phyloP scores from a whole-genome alignment of 2,113 vertebrate species.

The Glaucidium brasilianum region DNA sequence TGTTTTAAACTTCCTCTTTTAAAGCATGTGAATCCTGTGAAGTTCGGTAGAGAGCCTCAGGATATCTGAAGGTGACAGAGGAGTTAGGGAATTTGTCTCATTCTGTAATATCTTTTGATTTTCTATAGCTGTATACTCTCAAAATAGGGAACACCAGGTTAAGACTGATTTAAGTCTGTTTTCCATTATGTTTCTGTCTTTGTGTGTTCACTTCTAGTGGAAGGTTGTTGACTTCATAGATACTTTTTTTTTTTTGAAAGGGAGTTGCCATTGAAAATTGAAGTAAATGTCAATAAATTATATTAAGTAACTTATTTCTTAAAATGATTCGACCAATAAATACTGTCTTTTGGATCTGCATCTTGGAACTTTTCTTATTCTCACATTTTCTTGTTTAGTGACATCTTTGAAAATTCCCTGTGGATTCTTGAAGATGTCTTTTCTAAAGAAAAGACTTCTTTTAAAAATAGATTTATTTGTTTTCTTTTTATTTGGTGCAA shows the following conservation, averaged over 20 bases:
- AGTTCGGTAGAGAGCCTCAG: rapidly evolving
- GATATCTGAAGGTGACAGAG: neutral
- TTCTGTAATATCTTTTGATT: neutral
- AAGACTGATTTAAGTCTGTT: neutral
- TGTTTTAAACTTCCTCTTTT: neutral
- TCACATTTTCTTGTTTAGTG: neutral
- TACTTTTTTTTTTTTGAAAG: neutral
- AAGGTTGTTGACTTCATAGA: neutral
- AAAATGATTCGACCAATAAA: neutral
- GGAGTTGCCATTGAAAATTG: neutral
- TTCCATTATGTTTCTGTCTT: neutral
- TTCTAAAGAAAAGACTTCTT: neutral
- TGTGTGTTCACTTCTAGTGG: neutral
- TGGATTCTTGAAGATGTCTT: neutral
- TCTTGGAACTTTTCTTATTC: neutral
- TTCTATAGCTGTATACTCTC: neutral
- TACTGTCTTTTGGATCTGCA: neutral
- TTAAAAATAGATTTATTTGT: neutral
- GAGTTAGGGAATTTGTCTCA: neutral
- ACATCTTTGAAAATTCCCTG: neutral
- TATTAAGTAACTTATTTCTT: neutral
- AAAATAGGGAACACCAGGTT: neutral
- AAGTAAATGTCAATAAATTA: neutral
- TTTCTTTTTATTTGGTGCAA: neutral
- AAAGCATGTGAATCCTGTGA: neutral